phyloP scores from a whole-genome alignment of 2,888 invertebrate genomes.

The Odontomyia ornata region DNA sequence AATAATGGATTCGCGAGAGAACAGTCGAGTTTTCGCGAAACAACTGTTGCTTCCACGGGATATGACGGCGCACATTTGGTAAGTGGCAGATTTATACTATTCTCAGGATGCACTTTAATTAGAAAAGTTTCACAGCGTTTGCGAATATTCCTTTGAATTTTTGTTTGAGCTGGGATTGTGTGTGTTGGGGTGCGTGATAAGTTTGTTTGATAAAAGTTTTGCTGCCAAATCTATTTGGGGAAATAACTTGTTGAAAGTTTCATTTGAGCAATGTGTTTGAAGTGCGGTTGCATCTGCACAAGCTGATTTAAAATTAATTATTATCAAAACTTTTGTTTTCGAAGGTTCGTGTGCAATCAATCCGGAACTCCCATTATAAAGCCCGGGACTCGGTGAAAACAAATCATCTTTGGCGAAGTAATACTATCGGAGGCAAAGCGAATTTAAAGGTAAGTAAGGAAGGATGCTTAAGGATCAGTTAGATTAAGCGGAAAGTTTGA shows the following conservation, averaged over 20 bases:
- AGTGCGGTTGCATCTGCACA: background rate
- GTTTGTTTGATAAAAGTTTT: background rate
- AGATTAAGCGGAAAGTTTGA: no score
- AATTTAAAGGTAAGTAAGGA: slow-evolving; percentile 42
- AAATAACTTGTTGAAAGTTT: background rate
- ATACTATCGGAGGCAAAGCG: slow-evolving; percentile 50
- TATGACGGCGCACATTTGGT: slow-evolving; percentile 53
- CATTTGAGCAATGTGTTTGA: background rate
- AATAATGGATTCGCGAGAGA: slow-evolving; percentile 68
- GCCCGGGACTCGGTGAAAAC: slow-evolving; percentile 55
- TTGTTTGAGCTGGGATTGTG: background rate
- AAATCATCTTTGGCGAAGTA: slow-evolving; percentile 54
- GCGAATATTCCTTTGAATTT: background rate
- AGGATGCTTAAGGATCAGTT: no score
- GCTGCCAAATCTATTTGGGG: no score
- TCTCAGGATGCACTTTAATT: background rate
- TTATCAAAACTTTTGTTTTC: slow-evolving; percentile 34
- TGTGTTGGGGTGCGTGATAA: background rate
- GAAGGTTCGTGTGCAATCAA: slow-evolving; percentile 57
- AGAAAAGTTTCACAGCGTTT: background rate
- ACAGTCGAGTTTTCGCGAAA: slow-evolving; percentile 71
- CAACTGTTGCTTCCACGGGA: slow-evolving; percentile 62
- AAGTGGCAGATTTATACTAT: slow-evolving; percentile 30
- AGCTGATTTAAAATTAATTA: slow-evolving; percentile 12
- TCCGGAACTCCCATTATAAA: slow-evolving; percentile 55